phyloP scores from a whole-genome alignment of 2,797 vertebrate genomes.

The Numenius phaeopus region DNA sequence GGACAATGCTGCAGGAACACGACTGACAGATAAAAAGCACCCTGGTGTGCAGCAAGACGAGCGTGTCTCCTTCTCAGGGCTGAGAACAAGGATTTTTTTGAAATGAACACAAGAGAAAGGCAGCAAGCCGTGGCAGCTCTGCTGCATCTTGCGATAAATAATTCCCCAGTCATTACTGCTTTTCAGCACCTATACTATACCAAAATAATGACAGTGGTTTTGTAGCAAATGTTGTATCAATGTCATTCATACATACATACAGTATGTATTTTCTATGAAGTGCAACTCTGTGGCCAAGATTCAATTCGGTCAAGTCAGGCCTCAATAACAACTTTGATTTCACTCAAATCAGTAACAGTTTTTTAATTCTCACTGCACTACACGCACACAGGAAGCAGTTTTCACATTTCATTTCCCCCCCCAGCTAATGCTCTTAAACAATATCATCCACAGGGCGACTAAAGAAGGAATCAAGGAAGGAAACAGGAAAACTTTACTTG shows the following conservation, averaged over 20 bases:
- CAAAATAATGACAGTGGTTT: not conserved
- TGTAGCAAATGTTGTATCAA: not conserved
- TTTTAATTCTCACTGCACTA: not conserved
- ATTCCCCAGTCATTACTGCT: not conserved
- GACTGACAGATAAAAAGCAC: not conserved
- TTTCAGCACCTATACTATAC: not conserved
- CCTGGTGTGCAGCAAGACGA: not conserved
- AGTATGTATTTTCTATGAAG: not conserved
- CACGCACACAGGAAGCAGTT: not conserved
- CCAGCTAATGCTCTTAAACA: not conserved
- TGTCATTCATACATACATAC: accelerated
- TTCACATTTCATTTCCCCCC: not conserved
- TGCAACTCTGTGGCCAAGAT: not conserved
- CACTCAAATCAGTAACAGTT: not conserved
- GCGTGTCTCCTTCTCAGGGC: not conserved
- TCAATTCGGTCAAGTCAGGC: not conserved
- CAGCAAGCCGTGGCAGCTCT: not conserved
- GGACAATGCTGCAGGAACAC: not conserved
- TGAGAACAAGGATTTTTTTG: not conserved
- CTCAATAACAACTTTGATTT: not conserved
- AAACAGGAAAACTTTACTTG: not conserved
- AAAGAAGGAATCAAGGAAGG: not conserved
- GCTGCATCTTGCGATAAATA: not conserved
- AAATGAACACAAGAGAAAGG: not conserved
- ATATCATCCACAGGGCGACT: not conserved